These are phyloP conservation scores for Halcyon leucocephala DNA, from an alignment of 2,797 vertebrate genomes.

Conservation along the genomic window DNA sequence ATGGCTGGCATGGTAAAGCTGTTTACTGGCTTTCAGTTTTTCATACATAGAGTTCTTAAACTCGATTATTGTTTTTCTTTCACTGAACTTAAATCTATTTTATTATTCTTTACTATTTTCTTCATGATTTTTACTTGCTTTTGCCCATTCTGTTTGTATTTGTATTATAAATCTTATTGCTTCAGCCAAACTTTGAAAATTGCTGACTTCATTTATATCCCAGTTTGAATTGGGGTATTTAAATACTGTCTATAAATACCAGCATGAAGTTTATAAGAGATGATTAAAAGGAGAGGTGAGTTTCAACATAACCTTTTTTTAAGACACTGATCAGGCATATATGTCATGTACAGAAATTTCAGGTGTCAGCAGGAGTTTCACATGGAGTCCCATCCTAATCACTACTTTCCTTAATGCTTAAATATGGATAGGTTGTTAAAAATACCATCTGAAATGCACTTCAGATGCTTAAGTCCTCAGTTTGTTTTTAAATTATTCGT, in stretches of 20 bases:
- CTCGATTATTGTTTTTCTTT: not conserved
- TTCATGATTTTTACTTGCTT: not conserved
- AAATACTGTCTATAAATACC: not conserved
- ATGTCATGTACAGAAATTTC: not conserved
- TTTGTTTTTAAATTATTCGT: constrained; percentile 24
- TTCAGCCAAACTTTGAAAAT: not conserved
- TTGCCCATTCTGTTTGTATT: not conserved
- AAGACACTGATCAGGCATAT: not conserved
- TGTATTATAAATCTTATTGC: not conserved
- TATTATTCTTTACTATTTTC: not conserved
- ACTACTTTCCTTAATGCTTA: not conserved
- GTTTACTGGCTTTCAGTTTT: not conserved
- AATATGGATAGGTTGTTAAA: not conserved
- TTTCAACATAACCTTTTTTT: not conserved
- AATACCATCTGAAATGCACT: not conserved
- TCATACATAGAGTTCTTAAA: not conserved
- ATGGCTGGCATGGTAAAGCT: not conserved
- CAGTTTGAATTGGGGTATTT: not conserved
- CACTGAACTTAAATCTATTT: not conserved
- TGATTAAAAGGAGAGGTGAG: not conserved
- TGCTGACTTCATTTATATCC: not conserved
- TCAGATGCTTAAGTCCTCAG: not conserved
- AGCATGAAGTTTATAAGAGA: not conserved
- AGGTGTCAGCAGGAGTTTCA: not conserved
- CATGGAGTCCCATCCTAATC: not conserved